Conservation (phyloP, 2,888 invertebrate genomes). For the Clusia tigrina region DNA sequence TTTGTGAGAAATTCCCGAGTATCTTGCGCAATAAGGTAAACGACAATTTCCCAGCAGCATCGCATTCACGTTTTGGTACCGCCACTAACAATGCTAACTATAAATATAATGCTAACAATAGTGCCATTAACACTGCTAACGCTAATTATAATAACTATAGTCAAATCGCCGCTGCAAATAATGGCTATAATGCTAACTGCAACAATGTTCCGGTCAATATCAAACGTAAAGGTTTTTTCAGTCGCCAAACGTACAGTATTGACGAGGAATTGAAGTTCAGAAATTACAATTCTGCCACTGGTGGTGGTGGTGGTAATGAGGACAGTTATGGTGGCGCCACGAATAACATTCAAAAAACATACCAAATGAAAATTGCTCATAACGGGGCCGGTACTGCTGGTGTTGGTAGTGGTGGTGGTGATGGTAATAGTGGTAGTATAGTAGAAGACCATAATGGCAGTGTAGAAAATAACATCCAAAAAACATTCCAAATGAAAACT, state of each 20-base stretch:
- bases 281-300: conserved; percentile 19
- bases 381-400: neutral
- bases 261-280: conserved; percentile 43
- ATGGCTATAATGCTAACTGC: conserved; percentile 19
- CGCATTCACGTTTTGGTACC: conserved; percentile 24
- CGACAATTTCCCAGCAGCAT: conserved; percentile 27
- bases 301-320: conserved; percentile 6
- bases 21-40: conserved; percentile 65
- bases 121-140: conserved; percentile 19
- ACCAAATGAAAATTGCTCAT: neutral
- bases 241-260: conserved; percentile 53
- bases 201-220: conserved; percentile 40
- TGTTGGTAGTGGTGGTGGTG: no score
- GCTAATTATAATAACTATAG: conserved; percentile 21
- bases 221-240: conserved; percentile 54
- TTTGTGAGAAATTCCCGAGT: conserved; percentile 58
- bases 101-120: conserved; percentile 5
- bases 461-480: no score
- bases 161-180: conserved; percentile 29
- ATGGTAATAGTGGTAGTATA: no score
- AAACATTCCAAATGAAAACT: no score
- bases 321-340: neutral
- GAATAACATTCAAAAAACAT: conserved; percentile 14
- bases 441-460: no score
- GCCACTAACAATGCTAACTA: conserved; percentile 24